Evolutionary conservation across 2,113 vertebrate species (phyloP).

Genomic region (Pachyramphus minor): DNA sequence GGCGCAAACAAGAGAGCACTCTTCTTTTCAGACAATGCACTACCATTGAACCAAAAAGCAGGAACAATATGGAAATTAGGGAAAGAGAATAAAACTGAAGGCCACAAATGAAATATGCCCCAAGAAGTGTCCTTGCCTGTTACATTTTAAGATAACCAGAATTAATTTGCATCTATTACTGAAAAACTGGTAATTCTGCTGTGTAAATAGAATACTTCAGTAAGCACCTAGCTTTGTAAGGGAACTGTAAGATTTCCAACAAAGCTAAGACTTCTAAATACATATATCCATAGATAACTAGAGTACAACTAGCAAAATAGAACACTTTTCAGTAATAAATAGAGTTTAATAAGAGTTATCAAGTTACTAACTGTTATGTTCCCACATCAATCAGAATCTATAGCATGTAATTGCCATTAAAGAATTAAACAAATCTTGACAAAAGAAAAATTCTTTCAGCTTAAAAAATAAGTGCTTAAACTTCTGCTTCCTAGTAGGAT

Average conservation of each 20-base stretch:
- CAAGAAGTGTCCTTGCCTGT: not conserved
- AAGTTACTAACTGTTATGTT: not conserved
- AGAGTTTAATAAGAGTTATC: not conserved
- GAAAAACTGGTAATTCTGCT: not conserved
- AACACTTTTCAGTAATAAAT: not conserved
- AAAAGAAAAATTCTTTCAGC: not conserved
- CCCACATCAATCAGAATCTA: not conserved
- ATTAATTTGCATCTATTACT: not conserved
- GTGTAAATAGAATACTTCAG: not conserved
- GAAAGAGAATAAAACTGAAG: not conserved
- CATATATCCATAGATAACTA: not conserved
- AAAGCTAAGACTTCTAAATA: not conserved
- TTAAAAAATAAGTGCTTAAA: not conserved
- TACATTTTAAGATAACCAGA: not conserved
- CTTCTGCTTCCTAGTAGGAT: not conserved
- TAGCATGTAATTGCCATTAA: not conserved
- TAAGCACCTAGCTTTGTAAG: not conserved
- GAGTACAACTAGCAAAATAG: not conserved
- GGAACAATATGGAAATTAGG: not conserved
- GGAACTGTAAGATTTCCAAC: not conserved
- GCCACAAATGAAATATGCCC: not conserved
- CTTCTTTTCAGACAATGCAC: not conserved
- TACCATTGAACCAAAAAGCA: not conserved
- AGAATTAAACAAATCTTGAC: not conserved
- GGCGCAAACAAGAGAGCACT: not conserved